These are phyloP conservation scores for Microchirus variegatus DNA, from an alignment of 2,797 vertebrate genomes.

Conservation along the genomic window DNA sequence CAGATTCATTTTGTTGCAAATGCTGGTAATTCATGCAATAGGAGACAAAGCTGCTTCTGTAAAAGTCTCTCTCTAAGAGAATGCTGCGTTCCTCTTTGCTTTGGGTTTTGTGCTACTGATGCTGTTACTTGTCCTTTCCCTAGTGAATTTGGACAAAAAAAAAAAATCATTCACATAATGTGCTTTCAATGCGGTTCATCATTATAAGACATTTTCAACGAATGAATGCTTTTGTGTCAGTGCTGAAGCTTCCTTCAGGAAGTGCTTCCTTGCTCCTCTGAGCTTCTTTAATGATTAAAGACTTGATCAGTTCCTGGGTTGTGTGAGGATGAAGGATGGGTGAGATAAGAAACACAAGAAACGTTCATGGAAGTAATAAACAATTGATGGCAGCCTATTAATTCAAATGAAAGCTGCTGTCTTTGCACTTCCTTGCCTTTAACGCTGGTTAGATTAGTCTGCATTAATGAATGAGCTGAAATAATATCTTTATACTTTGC, in stretches of 20 bases:
- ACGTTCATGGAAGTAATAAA: constrained; percentile 34
- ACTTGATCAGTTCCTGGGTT: constrained; percentile 41
- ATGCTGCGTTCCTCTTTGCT: neutral
- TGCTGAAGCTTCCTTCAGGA: constrained; percentile 12
- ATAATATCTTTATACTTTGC: neutral
- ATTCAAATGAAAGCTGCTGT: constrained; percentile 28
- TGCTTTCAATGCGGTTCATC: neutral
- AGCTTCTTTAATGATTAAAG: constrained; percentile 44
- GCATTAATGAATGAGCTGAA: constrained; percentile 7
- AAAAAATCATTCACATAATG: constrained; percentile 9
- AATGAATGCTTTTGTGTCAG: constrained; percentile 8
- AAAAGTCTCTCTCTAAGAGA: neutral
- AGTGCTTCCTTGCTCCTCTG: constrained; percentile 19
- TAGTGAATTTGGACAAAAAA: neutral
- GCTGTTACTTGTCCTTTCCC: neutral
- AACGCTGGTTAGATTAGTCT: constrained; percentile 2
- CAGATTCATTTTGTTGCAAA: neutral
- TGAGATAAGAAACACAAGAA: constrained; percentile 19
- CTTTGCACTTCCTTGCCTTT: constrained; percentile 1
- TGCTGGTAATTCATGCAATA: neutral
- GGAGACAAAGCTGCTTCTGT: constrained; percentile 10
- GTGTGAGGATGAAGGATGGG: constrained; percentile 22
- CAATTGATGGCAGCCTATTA: constrained; percentile 32
- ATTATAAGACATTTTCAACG: constrained; percentile 16
- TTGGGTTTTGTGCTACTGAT: neutral